Evolutionary conservation across 2,113 vertebrate species (phyloP).

Genomic region (Zootoca vivipara): DNA sequence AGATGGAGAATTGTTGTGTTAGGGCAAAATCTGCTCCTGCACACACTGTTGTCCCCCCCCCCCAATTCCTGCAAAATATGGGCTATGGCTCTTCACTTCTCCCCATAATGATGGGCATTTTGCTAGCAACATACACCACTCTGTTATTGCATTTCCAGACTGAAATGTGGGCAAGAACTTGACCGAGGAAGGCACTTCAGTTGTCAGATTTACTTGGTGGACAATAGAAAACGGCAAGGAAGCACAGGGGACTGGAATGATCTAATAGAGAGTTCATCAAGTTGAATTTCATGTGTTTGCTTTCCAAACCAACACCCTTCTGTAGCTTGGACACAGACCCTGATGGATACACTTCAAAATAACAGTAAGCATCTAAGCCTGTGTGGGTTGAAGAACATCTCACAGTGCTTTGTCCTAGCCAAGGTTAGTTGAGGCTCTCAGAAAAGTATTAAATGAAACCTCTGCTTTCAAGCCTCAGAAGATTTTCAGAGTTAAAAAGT

Average conservation of each 20-base stretch:
- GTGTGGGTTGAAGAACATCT: slow-evolving; percentile 59
- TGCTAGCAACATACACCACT: not conserved
- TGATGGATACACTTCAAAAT: slow-evolving; percentile 41
- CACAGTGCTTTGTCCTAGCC: slow-evolving; percentile 38
- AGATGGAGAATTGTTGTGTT: too few relatives aligned
- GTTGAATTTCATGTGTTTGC: slow-evolving; percentile 32
- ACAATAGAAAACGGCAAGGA: not conserved
- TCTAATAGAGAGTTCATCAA: not conserved
- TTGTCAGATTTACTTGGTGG: not conserved
- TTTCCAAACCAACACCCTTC: slow-evolving; percentile 56
- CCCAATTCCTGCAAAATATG: not conserved
- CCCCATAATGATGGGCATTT: not conserved
- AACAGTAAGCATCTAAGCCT: slow-evolving; percentile 48
- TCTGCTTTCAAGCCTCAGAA: slow-evolving; percentile 31
- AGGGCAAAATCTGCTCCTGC: not conserved
- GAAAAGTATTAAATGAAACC: slow-evolving; percentile 41
- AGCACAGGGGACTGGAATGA: not conserved
- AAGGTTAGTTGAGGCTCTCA: slow-evolving; percentile 51
- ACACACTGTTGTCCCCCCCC: too few relatives aligned
- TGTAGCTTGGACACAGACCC: slow-evolving; percentile 37
- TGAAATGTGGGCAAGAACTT: not conserved
- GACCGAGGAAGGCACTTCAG: not conserved
- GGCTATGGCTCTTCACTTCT: too few relatives aligned
- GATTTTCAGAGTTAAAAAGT: slow-evolving; percentile 41
- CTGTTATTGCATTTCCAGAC: not conserved